Evolutionary conservation across 1,140 invertebrate species (phyloP).

Genomic region (Idris sp.): DNA sequence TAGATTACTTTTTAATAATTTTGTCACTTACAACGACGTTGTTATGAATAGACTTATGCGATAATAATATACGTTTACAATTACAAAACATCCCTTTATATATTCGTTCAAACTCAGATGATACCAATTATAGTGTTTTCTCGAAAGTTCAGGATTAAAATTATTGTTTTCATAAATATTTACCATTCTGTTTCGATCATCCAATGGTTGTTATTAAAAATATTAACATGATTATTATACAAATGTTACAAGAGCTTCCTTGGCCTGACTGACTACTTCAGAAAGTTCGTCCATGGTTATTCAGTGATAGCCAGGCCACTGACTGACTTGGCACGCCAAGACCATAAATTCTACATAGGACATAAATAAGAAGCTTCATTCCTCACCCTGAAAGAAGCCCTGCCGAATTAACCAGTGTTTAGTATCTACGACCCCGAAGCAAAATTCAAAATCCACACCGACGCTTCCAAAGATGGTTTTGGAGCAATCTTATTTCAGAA

Average conservation of each 20-base stretch:
- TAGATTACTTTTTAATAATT: too few relatives aligned
- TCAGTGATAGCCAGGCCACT: not conserved
- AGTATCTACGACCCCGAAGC: conserved; percentile 3
- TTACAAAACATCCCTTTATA: too few relatives aligned
- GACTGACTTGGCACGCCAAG: not conserved
- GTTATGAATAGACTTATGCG: too few relatives aligned
- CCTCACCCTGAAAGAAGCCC: not conserved
- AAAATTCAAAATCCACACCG: not conserved
- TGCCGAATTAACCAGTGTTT: not conserved
- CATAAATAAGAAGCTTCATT: not conserved
- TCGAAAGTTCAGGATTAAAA: too few relatives aligned
- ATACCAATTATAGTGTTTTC: too few relatives aligned
- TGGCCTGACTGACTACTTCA: not conserved
- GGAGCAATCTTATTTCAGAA: not conserved
- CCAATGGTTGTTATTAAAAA: too few relatives aligned
- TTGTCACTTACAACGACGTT: too few relatives aligned
- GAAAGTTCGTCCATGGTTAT: conserved; percentile 1
- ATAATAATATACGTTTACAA: too few relatives aligned
- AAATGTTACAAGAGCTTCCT: conserved; percentile 7
- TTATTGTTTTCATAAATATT: too few relatives aligned
- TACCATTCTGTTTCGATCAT: too few relatives aligned
- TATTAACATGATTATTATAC: too few relatives aligned
- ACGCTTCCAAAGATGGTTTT: not conserved
- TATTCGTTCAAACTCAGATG: too few relatives aligned
- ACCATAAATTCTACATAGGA: not conserved